Conservation (phyloP, 1,140 invertebrate species). For the Dendrolimus kikuchii region DNA sequence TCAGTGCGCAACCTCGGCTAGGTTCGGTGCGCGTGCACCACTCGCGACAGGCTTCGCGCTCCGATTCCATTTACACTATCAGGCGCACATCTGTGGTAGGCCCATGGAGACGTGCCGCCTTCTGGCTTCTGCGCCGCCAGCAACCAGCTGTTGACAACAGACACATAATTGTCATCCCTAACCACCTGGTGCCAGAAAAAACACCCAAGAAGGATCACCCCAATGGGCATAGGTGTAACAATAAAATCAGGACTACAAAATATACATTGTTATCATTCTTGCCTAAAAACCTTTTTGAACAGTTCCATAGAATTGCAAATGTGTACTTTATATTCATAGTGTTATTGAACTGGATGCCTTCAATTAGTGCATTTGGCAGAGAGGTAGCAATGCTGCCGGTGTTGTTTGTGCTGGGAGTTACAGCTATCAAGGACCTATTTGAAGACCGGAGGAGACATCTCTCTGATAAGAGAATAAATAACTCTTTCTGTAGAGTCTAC, state of each 20-base stretch:
- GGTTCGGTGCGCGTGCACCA: conserved; percentile 75
- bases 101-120: conserved; percentile 78
- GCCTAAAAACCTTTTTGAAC: conserved; percentile 97
- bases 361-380: conserved; percentile 95
- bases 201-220: conserved; percentile 86
- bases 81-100: conserved; percentile 79
- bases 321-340: conserved; percentile 98
- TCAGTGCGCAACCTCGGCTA: conserved; percentile 64
- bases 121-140: conserved; percentile 74
- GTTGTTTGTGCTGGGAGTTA: conserved; percentile 95
- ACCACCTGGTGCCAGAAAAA: conserved; percentile 85
- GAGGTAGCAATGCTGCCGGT: conserved; percentile 97
- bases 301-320: conserved; percentile 98
- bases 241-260: conserved; percentile 95
- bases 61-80: conserved; percentile 91
- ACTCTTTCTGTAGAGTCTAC: conserved; percentile 92
- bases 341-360: conserved; percentile 94
- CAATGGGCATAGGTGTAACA: conserved; percentile 84
- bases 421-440: conserved; percentile 96
- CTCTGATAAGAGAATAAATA: conserved; percentile 95
- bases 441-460: conserved; percentile 93
- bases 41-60: conserved; percentile 79
- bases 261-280: conserved; percentile 96
- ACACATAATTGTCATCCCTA: conserved; percentile 83
- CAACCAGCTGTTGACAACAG: conserved; percentile 78